Percentiles rank a stretch among this genome's conserved stretches.
These are phyloP conservation scores for Zaprionus bogoriensis DNA, from an alignment of 2,888 invertebrate genomes.

Conservation along the genomic window DNA sequence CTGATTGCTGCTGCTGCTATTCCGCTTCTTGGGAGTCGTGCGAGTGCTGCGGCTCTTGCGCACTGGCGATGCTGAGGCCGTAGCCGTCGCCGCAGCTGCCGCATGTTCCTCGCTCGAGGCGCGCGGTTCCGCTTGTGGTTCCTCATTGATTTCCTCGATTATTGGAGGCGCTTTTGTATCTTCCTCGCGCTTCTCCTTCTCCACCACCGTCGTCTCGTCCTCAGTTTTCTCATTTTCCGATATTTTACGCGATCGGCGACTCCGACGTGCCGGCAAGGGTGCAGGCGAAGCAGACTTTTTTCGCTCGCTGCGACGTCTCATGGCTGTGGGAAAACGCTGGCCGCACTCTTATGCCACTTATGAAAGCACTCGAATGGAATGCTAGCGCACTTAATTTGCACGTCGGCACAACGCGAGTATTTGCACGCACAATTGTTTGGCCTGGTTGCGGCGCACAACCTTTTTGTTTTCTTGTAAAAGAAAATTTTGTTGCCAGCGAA, in stretches of 20 bases:
- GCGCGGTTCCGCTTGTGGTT: constrained; percentile 31
- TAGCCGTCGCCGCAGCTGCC: not conserved
- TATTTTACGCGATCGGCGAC: constrained; percentile 72
- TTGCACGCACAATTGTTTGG: constrained; percentile 2
- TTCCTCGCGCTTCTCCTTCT: constrained; percentile 36
- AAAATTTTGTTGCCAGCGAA: constrained; percentile 57
- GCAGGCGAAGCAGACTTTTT: constrained; percentile 87
- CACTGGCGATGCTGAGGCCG: constrained; percentile 35
- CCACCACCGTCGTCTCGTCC: constrained; percentile 38
- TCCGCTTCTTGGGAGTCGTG: constrained; percentile 66
- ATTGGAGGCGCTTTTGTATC: constrained; percentile 29
- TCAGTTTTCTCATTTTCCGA: constrained; percentile 70
- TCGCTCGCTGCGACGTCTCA: constrained; percentile 90
- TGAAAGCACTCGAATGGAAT: constrained; percentile 40
- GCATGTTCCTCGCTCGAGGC: constrained; percentile 67
- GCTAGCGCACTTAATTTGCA: constrained; percentile 29
- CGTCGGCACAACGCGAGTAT: constrained; percentile 1
- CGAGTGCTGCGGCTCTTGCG: constrained; percentile 68
- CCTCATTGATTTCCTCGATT: constrained; percentile 57
- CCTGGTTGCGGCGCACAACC: constrained; percentile 30
- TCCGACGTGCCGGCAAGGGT: constrained; percentile 77
- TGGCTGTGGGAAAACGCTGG: constrained; percentile 72
- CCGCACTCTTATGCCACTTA: constrained; percentile 36
- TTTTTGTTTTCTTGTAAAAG: constrained; percentile 30
- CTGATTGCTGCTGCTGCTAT: constrained; percentile 35